A percentile compares a stretch with the other conserved stretches of the same genome.
Evolutionary conservation across 2,888 invertebrate genomes (phyloP).

Genomic region (Yponomeuta cagnagella): DNA sequence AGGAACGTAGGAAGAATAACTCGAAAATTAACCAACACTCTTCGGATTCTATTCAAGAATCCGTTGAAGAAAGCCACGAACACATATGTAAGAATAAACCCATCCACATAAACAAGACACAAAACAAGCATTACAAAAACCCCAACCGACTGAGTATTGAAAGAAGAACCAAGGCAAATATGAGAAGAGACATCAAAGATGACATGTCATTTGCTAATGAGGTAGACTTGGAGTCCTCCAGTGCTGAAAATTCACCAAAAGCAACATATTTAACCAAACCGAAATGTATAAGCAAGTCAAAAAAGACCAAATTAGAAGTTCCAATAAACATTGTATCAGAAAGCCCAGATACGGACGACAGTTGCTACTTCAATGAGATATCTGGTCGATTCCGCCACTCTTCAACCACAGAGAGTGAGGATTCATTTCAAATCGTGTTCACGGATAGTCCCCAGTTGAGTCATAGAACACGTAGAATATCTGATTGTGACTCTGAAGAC

Average conservation of each 20-base stretch:
- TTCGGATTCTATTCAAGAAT: conserved; percentile 23
- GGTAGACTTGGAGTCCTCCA: conserved; percentile 34
- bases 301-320: not conserved
- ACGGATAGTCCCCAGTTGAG: conserved; percentile 38
- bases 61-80: conserved; percentile 16
- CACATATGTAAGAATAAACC: conserved; percentile 24
- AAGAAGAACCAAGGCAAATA: conserved; percentile 35
- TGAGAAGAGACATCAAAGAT: conserved; percentile 40
- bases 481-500: conserved; percentile 77
- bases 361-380: conserved; percentile 52
- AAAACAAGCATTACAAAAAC: conserved; percentile 44
- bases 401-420: conserved; percentile 51
- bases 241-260: conserved; percentile 36
- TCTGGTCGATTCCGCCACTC: conserved; percentile 48
- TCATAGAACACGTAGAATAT: conserved; percentile 33
- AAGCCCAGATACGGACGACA: not conserved
- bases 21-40: conserved; percentile 12
- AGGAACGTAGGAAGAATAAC: conserved; percentile 34
- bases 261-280: not conserved
- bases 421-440: conserved; percentile 68
- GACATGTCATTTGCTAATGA: conserved; percentile 46
- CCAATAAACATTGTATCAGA: not conserved
- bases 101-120: conserved; percentile 28
- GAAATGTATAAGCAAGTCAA: not conserved
- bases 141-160: conserved; percentile 29